phyloP scores from a whole-genome alignment of 2,888 invertebrate genomes.

The Rotaria socialis region DNA sequence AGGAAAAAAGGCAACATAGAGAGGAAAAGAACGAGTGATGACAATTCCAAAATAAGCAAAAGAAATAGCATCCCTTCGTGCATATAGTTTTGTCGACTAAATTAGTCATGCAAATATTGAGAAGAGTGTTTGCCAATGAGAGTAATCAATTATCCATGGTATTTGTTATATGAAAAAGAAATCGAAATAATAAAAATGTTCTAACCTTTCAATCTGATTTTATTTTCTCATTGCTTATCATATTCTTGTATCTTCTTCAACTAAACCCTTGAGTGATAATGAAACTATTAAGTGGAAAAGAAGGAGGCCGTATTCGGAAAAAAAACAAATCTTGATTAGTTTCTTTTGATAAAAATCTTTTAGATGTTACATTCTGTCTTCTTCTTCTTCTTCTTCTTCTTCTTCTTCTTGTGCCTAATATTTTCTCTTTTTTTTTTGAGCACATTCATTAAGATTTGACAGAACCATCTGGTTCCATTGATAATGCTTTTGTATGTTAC shows the following conservation, averaged over 20 bases:
- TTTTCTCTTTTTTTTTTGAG: neutral
- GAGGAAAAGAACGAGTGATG: neutral
- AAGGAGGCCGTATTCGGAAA: no score
- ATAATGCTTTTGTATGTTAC: neutral
- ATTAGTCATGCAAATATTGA: slow-evolving; percentile 13
- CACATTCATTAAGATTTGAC: neutral
- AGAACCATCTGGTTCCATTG: neutral
- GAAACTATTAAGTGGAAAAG: no score
- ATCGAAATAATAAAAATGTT: neutral
- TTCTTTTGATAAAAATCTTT: no score
- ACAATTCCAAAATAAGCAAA: neutral
- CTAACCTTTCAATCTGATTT: no score
- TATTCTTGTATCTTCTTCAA: neutral
- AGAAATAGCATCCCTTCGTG: neutral
- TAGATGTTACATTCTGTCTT: no score
- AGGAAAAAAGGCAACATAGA: neutral
- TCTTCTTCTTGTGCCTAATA: no score
- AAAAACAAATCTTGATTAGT: no score
- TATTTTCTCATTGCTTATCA: neutral
- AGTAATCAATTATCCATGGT: neutral
- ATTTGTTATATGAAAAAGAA: neutral
- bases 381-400: no score
- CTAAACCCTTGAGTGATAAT: no score
- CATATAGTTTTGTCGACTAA: slow-evolving; percentile 2
- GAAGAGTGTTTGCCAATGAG: neutral